These are phyloP conservation scores for Tigriopus japonicus DNA, from an alignment of 1,140 invertebrate genomes.

Conservation along the genomic window DNA sequence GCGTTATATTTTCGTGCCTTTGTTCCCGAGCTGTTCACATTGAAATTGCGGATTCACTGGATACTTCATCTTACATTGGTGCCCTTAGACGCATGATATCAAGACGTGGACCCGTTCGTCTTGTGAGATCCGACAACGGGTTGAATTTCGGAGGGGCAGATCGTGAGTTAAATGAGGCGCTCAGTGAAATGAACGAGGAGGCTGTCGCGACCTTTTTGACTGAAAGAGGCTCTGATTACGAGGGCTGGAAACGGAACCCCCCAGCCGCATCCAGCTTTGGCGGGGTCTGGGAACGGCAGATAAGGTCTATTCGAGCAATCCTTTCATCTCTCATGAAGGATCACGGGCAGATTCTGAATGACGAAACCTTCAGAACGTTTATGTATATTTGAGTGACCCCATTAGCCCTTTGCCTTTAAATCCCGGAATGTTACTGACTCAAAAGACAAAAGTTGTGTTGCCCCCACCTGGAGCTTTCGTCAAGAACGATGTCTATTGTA, in stretches of 20 bases:
- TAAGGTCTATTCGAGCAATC: background rate
- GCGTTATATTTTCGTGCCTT: constrained; percentile 16
- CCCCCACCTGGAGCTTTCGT: too few species aligned
- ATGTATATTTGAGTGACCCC: too few species aligned
- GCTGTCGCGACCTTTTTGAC: background rate
- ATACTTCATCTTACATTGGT: constrained; percentile 3
- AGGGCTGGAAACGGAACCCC: constrained; percentile 28
- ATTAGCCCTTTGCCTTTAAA: too few species aligned
- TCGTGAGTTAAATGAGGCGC: background rate
- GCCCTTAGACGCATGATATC: background rate
- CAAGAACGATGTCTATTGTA: too few species aligned
- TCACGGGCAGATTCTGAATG: too few species aligned
- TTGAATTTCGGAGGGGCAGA: too few species aligned
- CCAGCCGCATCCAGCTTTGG: constrained; percentile 26
- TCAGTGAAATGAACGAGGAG: background rate
- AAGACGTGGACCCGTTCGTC: background rate
- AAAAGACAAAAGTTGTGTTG: too few species aligned
- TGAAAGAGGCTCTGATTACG: constrained; percentile 13
- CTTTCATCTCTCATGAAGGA: too few species aligned
- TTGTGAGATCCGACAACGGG: background rate
- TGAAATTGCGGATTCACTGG: constrained; percentile 12
- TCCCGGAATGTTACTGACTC: too few species aligned
- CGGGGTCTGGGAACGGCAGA: constrained; percentile 24
- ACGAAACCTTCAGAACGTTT: too few species aligned
- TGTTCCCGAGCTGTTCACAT: constrained; percentile 17